These are phyloP conservation scores for Mycalesis mineus DNA, from an alignment of 2,888 invertebrate species.

Conservation along the genomic window DNA sequence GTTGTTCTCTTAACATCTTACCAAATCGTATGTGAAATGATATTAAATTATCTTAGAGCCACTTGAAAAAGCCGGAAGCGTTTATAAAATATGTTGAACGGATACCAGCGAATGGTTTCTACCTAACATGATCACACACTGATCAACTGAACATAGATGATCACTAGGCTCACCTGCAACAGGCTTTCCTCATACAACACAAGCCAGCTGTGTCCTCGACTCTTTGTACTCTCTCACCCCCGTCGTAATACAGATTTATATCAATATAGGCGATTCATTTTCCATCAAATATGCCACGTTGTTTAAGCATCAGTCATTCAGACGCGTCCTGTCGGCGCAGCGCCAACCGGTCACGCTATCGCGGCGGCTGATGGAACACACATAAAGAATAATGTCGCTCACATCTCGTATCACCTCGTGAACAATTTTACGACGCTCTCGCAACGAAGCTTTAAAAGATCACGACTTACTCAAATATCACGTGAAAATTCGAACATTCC, in stretches of 20 bases:
- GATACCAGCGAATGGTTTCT: too few species aligned
- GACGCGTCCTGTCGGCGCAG: background rate
- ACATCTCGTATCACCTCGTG: background rate
- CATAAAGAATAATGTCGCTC: background rate
- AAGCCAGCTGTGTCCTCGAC: too few species aligned
- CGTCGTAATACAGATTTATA: background rate
- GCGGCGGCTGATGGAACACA: background rate
- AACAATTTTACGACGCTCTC: background rate
- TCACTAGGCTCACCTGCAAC: too few species aligned
- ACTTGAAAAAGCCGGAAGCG: too few species aligned
- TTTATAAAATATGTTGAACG: too few species aligned
- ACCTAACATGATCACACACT: too few species aligned
- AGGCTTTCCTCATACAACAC: too few species aligned
- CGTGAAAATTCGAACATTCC: background rate
- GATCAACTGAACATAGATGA: too few species aligned
- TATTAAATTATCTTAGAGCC: too few species aligned
- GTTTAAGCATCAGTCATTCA: background rate
- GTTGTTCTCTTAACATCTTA: too few species aligned
- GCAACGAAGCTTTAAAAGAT: background rate
- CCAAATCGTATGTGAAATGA: too few species aligned
- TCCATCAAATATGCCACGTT: background rate
- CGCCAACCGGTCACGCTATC: background rate
- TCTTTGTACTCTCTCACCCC: background rate
- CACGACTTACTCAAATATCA: background rate
- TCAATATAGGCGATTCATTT: background rate